A percentile compares a stretch with the other conserved stretches of the same genome.
Conservation (phyloP, 2,797 vertebrate species). For the Streptopelia turtur region DNA sequence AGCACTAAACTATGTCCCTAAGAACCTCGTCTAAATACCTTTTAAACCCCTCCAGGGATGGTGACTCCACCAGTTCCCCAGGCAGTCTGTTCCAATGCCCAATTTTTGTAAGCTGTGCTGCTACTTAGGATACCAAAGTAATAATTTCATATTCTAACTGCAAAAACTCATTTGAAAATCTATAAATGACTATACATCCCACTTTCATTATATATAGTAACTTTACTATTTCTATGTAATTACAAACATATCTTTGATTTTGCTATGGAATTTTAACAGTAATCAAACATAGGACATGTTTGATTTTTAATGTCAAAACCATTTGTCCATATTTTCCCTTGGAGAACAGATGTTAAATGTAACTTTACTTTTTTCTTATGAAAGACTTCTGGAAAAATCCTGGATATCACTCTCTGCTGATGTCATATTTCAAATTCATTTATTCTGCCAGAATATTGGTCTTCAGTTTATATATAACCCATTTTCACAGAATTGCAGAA, state of each 20-base stretch:
- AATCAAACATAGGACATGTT: neutral
- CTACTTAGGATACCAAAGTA: neutral
- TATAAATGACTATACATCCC: neutral
- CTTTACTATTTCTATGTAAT: neutral
- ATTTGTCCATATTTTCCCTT: neutral
- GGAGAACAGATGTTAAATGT: neutral
- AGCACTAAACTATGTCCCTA: too few relatives aligned
- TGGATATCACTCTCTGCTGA: neutral
- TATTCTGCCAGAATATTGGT: neutral
- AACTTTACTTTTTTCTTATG: neutral
- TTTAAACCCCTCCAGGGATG: too few relatives aligned
- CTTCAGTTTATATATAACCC: neutral
- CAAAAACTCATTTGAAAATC: neutral
- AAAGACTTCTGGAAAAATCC: neutral
- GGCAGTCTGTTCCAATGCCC: too few relatives aligned
- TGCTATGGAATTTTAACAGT: neutral
- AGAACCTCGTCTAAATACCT: too few relatives aligned
- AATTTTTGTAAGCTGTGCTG: neutral
- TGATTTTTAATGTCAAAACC: neutral
- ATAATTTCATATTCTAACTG: neutral
- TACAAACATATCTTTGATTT: neutral
- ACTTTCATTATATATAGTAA: neutral
- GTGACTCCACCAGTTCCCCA: too few relatives aligned
- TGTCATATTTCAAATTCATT: neutral
- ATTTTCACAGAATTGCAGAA: neutral